Evolutionary conservation across 1,140 invertebrate genomes (phyloP).

Genomic region (Lepidurus packardi): DNA sequence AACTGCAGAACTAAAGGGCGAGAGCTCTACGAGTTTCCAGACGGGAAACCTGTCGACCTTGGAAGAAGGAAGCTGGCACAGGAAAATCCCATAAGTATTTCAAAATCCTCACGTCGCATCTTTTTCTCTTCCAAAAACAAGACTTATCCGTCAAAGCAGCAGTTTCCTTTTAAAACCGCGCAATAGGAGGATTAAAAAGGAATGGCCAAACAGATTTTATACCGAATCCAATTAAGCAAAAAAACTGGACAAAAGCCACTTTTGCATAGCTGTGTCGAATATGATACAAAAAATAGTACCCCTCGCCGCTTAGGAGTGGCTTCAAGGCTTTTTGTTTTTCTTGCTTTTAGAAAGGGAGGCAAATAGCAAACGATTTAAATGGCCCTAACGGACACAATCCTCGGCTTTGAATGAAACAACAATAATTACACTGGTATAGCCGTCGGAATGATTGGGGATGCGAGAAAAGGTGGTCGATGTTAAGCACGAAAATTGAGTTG

Average conservation of each 20-base stretch:
- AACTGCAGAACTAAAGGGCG: neutral
- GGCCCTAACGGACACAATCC: neutral
- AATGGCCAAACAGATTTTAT: too few species aligned
- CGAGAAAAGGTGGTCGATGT: constrained; percentile 2
- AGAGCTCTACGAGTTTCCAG: neutral
- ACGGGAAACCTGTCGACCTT: constrained; percentile 3
- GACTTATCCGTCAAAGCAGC: too few species aligned
- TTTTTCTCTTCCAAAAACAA: too few species aligned
- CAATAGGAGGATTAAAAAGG: too few species aligned
- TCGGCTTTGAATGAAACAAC: neutral
- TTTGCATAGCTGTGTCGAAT: too few species aligned
- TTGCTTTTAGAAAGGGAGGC: neutral
- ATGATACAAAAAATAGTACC: too few species aligned
- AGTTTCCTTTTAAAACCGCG: too few species aligned
- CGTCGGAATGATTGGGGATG: neutral
- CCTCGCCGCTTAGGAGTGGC: too few species aligned
- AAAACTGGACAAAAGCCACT: too few species aligned
- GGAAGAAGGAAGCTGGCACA: neutral
- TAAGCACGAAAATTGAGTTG: neutral
- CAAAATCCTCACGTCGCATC: neutral
- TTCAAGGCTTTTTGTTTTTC: too few species aligned
- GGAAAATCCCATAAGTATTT: constrained; percentile 13
- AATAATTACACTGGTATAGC: neutral
- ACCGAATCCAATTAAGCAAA: too few species aligned
- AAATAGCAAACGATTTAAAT: neutral